Base-by-base conservation (phyloP, 2,113 vertebrate genomes). In the Romanogobio albipinnatus region DNA sequence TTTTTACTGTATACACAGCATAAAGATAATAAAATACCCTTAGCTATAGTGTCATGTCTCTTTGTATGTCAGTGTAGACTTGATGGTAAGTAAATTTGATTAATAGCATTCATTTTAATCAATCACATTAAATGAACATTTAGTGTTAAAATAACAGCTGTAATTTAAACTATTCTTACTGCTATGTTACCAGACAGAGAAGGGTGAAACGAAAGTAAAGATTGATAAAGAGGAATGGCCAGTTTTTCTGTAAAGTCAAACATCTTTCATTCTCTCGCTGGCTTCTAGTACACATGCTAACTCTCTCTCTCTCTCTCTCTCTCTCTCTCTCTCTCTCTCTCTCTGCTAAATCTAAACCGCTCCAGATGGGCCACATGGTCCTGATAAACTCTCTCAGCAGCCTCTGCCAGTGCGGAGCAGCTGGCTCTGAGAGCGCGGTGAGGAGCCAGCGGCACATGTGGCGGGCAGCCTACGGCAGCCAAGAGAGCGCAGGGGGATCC, bases 291-390 rank as follows among this genome's bases (percentile, higher is more conserved):
- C 39, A 83, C 36, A 74, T 53, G 29, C 58, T 9, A 43, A 51
- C 58, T 76, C 33, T 22, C 64, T 29, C 43, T 84, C 43, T 13
- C 62, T 26, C 49, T 80, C 43, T 5, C 68, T 26, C 43, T 13
- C 61, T 26, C 49, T 80, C 43, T 5, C 70, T 29, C 64, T 29
- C 43, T 84, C 36, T 36, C 29, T 59, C 3, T 5, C 22, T 64
- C 75, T 36, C 26, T 15, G 19, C 45, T 47, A 82, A 75, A 73
- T 85, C 90, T 93, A 93, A 94, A 90, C 91, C 90, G 88, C 87
- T 94, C 93, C 94, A 94, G 93, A 94, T 94, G 94, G 91, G 88
- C 90, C 92, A 93, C 90, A 93, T 93, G 93, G 89, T 91, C 87
- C 86, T 90, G 88, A 94, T 94, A 92, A 93, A 93, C 86, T 64